phyloP scores from a whole-genome alignment of 92 coral and sea anemone genomes.

The Scolanthus callimorphus region DNA sequence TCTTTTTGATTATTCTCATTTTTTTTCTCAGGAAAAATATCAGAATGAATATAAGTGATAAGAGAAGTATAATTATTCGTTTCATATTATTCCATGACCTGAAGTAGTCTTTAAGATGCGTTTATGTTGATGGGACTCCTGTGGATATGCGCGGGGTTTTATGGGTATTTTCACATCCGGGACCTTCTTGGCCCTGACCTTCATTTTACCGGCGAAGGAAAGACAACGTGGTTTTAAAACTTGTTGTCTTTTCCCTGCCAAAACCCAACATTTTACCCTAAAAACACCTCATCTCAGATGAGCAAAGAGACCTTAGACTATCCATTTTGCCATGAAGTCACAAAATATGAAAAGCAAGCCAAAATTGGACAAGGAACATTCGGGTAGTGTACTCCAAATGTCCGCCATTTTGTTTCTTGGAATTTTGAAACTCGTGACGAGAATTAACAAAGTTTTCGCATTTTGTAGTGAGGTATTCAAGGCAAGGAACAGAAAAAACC shows the following conservation, averaged over 20 bases:
- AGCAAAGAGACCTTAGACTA: constrained; percentile 96
- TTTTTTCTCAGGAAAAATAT: too few relatives aligned
- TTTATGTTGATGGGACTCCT: constrained; percentile 2
- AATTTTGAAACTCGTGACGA: too few relatives aligned
- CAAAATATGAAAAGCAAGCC: constrained; percentile 98
- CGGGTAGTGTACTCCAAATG: constrained; percentile 70
- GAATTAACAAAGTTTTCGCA: constrained; percentile 30
- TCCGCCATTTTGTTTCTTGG: constrained; percentile 84
- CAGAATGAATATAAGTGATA: too few relatives aligned
- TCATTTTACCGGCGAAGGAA: constrained; percentile 98
- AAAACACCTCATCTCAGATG: constrained; percentile 74
- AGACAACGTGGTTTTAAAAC: constrained; percentile 93
- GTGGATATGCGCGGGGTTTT: background rate
- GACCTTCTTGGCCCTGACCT: constrained; percentile 81
- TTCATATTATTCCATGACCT: too few relatives aligned
- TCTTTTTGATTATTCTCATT: too few relatives aligned
- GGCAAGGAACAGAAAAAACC: constrained; percentile 96
- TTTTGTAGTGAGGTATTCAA: constrained; percentile 97
- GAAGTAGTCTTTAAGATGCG: too few relatives aligned
- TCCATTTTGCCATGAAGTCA: constrained; percentile 99
- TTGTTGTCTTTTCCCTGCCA: constrained; percentile 95
- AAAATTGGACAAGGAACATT: constrained; percentile 99
- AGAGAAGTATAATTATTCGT: too few relatives aligned
- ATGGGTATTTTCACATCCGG: constrained; percentile 76
- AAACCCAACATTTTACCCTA: constrained; percentile 48